A percentile compares a stretch with the other conserved stretches of the same genome.
Conservation (phyloP, 2,888 invertebrate species). For the Nomada goodeniana region DNA sequence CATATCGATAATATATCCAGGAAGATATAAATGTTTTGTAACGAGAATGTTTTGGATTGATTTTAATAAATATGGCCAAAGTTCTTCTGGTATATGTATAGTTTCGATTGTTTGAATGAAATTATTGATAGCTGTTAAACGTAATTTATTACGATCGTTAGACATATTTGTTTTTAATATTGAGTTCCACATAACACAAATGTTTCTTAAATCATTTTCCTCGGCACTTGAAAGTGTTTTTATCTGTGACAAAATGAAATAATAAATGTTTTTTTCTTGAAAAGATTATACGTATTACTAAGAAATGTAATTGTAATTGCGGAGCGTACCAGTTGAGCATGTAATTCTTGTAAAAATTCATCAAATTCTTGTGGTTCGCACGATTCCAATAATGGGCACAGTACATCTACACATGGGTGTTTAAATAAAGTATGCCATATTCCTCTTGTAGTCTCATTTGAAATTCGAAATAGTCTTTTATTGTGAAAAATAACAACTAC, state of each 20-base stretch:
- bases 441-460: constrained; percentile 59
- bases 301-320: background rate
- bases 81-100: constrained; percentile 50
- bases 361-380: constrained; percentile 70
- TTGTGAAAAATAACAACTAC: constrained; percentile 69
- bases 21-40: constrained; percentile 69
- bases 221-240: constrained; percentile 56
- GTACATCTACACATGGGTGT: constrained; percentile 67
- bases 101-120: constrained; percentile 66
- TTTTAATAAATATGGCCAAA: constrained; percentile 69
- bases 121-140: constrained; percentile 67
- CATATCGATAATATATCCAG: constrained; percentile 72
- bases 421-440: constrained; percentile 72
- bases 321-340: constrained; percentile 43
- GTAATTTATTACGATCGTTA: constrained; percentile 68
- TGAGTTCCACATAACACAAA: constrained; percentile 74
- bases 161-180: constrained; percentile 74
- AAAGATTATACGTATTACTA: background rate
- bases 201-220: constrained; percentile 62
- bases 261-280: background rate
- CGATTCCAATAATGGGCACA: constrained; percentile 68
- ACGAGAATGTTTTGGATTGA: constrained; percentile 65
- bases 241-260: constrained; percentile 62
- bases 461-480: constrained; percentile 66
- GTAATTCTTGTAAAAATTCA: constrained; percentile 63